Evolutionary conservation across 92 coral and sea anemone genomes (phyloP), one percentile per base, ranked within the genome.

Genomic region (Zoanthus solanderi): DNA sequence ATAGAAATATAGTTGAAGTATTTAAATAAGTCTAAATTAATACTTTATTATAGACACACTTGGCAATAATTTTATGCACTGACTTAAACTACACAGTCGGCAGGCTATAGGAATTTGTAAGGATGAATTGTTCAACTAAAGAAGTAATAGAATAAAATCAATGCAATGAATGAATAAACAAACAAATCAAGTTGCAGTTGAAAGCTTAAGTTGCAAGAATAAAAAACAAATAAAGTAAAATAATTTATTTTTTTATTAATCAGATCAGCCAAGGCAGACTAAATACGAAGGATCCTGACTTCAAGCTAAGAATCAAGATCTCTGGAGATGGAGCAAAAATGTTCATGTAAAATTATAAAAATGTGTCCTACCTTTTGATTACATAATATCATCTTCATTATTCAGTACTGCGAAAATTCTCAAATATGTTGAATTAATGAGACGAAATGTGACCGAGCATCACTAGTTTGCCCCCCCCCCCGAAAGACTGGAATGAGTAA

Each of bases 321-420:
- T 84, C 79, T 10, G 88, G 88, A 17, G 72, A 84, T 84, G 80
- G 88, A 1, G 80, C 88, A 15, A 84, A 53, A 54, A 84, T 84
- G 88, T 52, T n/a, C 52, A 47, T 47, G 3, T 73, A 7, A 75
- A 46, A 46, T 75, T 47, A 47, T 18, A 45, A 75, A 14, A 17
- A 32, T 73, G 48, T 16, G 56, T 6, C 42, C 30, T 73, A 77
- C 85, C 84, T 87, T 87, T 87, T 48, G 88, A 85, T 61, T 66
- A 45, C 85, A 80, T 78, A 6, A 83, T 83, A 83, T 89, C 92
- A 7, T 82, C 76, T 45, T 83, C 76, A 61, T 83, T 83, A 50
- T 89, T 89, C 54, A 83, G 67, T 3, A 89, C 60, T 46, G 92
- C 84, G 61, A 89, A 89, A 34, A 34, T 34, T 34, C 42, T 34